Base-by-base conservation (phyloP, 2,797 vertebrate species). In the Oreonectes daqikongensis region DNA sequence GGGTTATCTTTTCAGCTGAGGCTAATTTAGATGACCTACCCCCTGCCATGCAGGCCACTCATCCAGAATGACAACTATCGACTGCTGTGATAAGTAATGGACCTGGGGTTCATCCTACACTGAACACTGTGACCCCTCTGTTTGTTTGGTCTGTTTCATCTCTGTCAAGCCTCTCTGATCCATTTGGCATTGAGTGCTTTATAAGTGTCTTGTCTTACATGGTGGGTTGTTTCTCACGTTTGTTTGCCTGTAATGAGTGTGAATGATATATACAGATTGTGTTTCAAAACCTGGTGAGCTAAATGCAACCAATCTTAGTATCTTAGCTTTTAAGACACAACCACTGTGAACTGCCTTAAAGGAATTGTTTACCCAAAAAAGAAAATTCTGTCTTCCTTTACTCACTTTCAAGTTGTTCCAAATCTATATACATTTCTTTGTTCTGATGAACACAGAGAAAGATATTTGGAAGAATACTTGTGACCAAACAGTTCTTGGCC, bases 1-100 rank as follows among this genome's bases (percentile, higher is more conserved):
- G 88, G 88, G 89, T 90, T 90, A 90, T 92, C 91, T 92, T 92
- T 91, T 92, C 90, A 92, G 90, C 90, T 86, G 85, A 90, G 89
- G 89, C 86, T 86, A 86, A 88, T 83, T 78, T 69, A 92, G 92
- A 92, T 92, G 91, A 91, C 90, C 90, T 18, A 12, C 81, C 83
- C 85, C 81, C 87, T 88, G 83, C 86, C 85, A 83, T 83, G 85
- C 83, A 89, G 89, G 84, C 86, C 87, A 86, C 87, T 85, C 85
- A 90, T 85, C 87, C 79, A 88, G 83, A 85, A 80, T 75, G 84
- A 72, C 79, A 75, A 64, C 71, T 57, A 69, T 12, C 20, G 69
- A 85, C 91, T 67, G 67, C 63, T 50, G 86, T 91, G 92, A 93
- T 93, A 93, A 92, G 86, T 90, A 77, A 67, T 65, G 72, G 75